These are phyloP conservation scores for Drosophila bocqueti DNA, from an alignment of 1,140 invertebrate species.

Conservation along the genomic window DNA sequence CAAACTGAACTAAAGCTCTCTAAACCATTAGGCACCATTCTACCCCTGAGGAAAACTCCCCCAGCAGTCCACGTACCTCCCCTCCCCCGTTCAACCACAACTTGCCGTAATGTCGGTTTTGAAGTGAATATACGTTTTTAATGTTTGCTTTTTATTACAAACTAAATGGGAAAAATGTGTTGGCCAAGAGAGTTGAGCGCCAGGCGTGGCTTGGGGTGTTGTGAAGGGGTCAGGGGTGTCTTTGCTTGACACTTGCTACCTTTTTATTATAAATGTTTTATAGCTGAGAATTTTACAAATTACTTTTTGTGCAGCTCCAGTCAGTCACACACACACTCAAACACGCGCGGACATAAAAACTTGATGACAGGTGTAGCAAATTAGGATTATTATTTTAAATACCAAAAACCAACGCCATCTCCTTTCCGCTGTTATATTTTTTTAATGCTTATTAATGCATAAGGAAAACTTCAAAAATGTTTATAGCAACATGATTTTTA, in stretches of 20 bases:
- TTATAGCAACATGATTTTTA: slow-evolving; percentile 6
- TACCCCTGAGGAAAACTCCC: background rate
- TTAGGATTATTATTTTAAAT: slow-evolving; percentile 81
- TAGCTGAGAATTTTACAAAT: slow-evolving; percentile 69
- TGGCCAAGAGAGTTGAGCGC: slow-evolving; percentile 8
- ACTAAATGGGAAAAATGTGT: slow-evolving; percentile 78
- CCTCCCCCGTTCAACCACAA: slow-evolving; percentile 11
- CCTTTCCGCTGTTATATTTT: slow-evolving; percentile 3
- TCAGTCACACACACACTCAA: slow-evolving; percentile 23
- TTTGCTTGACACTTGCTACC: slow-evolving; percentile 48
- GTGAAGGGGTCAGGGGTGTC: slow-evolving; percentile 22
- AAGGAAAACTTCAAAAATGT: background rate
- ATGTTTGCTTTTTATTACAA: slow-evolving; percentile 59
- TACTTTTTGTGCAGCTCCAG: slow-evolving; percentile 68
- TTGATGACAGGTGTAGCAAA: slow-evolving; percentile 74
- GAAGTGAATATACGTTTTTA: slow-evolving; percentile 66
- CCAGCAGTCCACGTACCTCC: background rate
- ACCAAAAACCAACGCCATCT: slow-evolving; percentile 18
- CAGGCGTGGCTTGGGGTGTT: background rate
- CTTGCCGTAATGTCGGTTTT: slow-evolving; percentile 40
- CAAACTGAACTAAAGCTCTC: background rate
- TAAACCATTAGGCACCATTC: slow-evolving; percentile 7
- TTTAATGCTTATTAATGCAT: slow-evolving; percentile 22
- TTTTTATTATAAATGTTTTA: slow-evolving; percentile 75
- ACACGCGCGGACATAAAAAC: slow-evolving; percentile 53